These are phyloP conservation scores for Dreissena rostriformis DNA, from an alignment of 1,140 invertebrate species.

Conservation along the genomic window DNA sequence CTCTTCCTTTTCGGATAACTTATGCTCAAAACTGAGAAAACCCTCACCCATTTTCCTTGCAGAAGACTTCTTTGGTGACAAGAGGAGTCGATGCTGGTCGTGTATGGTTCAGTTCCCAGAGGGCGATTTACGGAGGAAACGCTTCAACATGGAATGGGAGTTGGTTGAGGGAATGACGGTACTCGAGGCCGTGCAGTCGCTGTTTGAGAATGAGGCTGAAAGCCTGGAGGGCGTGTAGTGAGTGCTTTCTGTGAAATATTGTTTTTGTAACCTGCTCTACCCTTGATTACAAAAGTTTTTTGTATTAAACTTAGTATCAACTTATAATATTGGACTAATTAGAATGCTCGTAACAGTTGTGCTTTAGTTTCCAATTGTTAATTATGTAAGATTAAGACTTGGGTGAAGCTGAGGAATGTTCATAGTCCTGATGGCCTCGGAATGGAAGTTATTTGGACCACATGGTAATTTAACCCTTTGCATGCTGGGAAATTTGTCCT, in stretches of 20 bases:
- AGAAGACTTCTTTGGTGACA: constrained; percentile 24
- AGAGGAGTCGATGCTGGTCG: constrained; percentile 8
- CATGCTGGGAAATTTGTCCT: too few relatives aligned
- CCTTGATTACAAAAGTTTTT: neutral
- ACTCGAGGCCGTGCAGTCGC: neutral
- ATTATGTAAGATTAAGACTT: too few relatives aligned
- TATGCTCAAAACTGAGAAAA: neutral
- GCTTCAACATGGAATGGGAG: neutral
- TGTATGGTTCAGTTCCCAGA: constrained; percentile 24
- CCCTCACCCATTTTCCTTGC: neutral
- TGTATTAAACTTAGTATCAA: neutral
- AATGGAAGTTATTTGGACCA: neutral
- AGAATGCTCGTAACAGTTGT: neutral
- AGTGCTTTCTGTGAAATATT: neutral
- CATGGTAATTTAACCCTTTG: neutral
- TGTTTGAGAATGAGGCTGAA: constrained; percentile 16
- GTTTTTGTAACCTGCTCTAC: neutral
- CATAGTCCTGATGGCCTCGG: too few relatives aligned
- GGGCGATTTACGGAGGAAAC: constrained; percentile 3
- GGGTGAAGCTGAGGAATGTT: too few relatives aligned
- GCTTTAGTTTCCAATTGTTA: neutral
- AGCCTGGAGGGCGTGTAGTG: constrained; percentile 23
- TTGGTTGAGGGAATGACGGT: constrained; percentile 29
- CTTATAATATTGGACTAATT: neutral
- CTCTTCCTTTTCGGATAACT: neutral